Percentiles rank a stretch among this genome's conserved stretches.
Conservation (phyloP, 2,888 invertebrate species). For the Diploptera punctata region DNA sequence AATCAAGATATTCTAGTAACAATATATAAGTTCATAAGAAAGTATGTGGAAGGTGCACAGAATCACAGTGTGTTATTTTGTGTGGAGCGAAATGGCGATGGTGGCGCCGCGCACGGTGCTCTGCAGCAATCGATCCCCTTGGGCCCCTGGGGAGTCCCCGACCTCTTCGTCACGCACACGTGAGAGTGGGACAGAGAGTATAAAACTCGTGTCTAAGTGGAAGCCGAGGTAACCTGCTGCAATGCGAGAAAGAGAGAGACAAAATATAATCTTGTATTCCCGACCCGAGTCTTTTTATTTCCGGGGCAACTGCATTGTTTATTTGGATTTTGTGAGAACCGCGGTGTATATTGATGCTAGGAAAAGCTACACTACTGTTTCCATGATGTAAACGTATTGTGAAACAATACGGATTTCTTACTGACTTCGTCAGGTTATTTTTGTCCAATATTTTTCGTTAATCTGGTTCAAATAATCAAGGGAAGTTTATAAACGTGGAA, state of each 20-base stretch:
- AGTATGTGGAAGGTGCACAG: too few species aligned
- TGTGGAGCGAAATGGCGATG: not conserved
- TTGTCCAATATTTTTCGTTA: too few species aligned
- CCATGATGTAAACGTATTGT: too few species aligned
- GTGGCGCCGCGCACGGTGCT: conserved; percentile 3
- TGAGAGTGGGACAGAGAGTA: not conserved
- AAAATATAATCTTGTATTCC: conserved; percentile 7
- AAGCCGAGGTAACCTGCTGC: not conserved
- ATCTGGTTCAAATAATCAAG: too few species aligned
- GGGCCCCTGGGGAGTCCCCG: conserved; percentile 17
- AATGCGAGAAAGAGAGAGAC: not conserved
- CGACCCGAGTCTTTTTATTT: conserved; percentile 8
- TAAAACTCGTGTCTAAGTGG: not conserved
- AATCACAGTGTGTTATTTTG: too few species aligned
- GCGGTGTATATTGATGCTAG: too few species aligned
- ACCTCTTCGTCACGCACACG: conserved; percentile 6
- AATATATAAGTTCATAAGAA: too few species aligned
- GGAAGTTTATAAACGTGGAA: too few species aligned
- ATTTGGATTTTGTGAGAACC: conserved; percentile 13
- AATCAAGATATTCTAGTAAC: too few species aligned
- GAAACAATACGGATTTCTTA: too few species aligned
- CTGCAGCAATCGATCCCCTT: conserved; percentile 12
- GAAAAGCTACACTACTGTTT: too few species aligned
- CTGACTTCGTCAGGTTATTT: too few species aligned
- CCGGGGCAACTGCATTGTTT: conserved; percentile 6